Conservation (phyloP, 2,888 invertebrate species). For the Adela reaumurella region DNA sequence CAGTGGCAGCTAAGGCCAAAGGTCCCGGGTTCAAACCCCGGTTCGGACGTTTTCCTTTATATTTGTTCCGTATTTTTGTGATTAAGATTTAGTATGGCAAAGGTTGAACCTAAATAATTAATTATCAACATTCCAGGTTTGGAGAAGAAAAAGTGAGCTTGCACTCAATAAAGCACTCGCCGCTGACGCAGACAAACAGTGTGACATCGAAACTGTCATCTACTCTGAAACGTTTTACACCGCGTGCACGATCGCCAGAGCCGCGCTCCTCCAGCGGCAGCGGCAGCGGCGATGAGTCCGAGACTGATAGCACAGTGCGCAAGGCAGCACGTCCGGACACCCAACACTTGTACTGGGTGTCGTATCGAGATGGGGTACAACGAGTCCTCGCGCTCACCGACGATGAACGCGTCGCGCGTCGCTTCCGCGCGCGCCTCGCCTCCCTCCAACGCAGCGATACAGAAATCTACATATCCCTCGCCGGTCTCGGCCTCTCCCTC, state of each 20-base stretch:
- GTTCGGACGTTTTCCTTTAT: too few species aligned
- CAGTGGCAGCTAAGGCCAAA: too few species aligned
- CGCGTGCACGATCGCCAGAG: slow-evolving; percentile 47
- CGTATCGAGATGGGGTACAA: slow-evolving; percentile 72
- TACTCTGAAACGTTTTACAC: slow-evolving; percentile 49
- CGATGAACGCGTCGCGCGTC: slow-evolving; percentile 66
- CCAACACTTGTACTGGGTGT: slow-evolving; percentile 85
- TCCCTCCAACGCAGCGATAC: slow-evolving; percentile 65
- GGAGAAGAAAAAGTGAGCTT: slow-evolving; percentile 72
- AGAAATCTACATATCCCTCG: slow-evolving; percentile 66
- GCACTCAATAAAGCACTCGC: slow-evolving; percentile 61
- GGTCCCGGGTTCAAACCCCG: too few species aligned
- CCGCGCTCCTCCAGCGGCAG: slow-evolving; percentile 56
- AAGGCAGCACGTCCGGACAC: too few species aligned
- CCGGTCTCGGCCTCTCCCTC: slow-evolving; percentile 63
- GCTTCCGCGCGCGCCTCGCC: slow-evolving; percentile 56
- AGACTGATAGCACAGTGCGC: too few species aligned
- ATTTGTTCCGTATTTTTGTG: too few species aligned
- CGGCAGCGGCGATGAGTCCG: slow-evolving; percentile 60
- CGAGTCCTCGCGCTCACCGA: slow-evolving; percentile 72
- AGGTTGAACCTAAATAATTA: too few species aligned
- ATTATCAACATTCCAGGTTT: slow-evolving; percentile 29
- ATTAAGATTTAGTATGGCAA: too few species aligned
- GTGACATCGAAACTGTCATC: slow-evolving; percentile 55
- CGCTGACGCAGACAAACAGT: slow-evolving; percentile 37